phyloP scores from a whole-genome alignment of 2,113 vertebrate genomes.

The Microcebus jonahi region DNA sequence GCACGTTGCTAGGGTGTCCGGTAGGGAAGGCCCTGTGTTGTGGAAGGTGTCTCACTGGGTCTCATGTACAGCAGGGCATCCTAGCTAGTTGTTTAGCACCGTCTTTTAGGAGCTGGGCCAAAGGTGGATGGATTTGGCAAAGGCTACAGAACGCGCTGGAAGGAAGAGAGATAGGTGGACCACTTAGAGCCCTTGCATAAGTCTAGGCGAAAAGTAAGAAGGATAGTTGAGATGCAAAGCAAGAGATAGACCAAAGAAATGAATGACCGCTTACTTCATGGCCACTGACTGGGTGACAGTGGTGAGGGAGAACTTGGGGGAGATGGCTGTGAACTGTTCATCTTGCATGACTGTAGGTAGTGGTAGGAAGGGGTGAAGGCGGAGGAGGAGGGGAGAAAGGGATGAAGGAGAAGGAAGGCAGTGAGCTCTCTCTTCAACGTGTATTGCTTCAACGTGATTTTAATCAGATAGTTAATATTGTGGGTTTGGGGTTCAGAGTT shows the following conservation, averaged over 20 bases:
- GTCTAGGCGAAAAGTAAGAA: neutral
- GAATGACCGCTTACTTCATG: neutral
- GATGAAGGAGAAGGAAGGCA: neutral
- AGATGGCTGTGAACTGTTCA: neutral
- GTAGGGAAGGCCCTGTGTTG: neutral
- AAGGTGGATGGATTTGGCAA: neutral
- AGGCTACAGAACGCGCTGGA: neutral
- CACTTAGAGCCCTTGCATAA: neutral
- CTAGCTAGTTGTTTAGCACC: neutral
- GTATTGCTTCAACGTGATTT: neutral
- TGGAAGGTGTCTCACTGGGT: neutral
- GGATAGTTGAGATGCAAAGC: neutral
- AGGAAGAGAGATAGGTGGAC: neutral
- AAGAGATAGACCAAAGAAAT: neutral
- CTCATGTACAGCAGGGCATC: neutral
- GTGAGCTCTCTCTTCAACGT: neutral
- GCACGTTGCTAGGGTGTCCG: fast-evolving
- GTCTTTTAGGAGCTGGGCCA: neutral
- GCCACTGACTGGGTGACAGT: neutral
- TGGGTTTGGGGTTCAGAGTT: neutral
- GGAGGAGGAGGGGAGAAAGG: neutral
- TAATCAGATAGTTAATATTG: neutral
- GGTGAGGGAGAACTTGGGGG: neutral
- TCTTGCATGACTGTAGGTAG: neutral
- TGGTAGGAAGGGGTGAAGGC: no score